A percentile compares a stretch with the other conserved stretches of the same genome.
Conservation (phyloP, 2,888 invertebrate species). For the Harpalus rubripes region DNA sequence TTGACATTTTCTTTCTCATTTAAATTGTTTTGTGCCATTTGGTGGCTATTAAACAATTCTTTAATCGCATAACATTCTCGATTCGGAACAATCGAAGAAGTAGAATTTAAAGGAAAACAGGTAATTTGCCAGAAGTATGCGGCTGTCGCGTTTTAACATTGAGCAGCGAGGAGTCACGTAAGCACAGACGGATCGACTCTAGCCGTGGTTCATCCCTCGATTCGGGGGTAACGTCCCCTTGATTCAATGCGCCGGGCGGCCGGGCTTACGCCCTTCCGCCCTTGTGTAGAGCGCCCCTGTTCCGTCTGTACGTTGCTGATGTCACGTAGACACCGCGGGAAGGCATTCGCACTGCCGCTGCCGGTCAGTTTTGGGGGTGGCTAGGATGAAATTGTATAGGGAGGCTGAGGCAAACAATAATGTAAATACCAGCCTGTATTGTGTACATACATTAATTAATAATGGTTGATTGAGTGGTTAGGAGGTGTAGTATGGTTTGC, state of each 20-base stretch:
- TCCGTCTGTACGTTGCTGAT: constrained; percentile 13
- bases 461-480: no score
- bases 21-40: no score
- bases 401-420: not conserved
- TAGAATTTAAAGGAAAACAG: not conserved
- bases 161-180: constrained; percentile 23
- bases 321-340: constrained; percentile 32
- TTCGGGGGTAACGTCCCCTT: constrained; percentile 56
- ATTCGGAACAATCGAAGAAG: not conserved
- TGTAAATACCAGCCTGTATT: not conserved
- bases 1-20: no score
- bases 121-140: constrained; percentile 11
- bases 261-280: not conserved
- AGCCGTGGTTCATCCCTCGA: constrained; percentile 44
- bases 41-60: no score
- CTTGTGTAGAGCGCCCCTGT: not conserved
- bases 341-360: constrained; percentile 11
- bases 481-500: no score
- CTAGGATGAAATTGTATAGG: not conserved
- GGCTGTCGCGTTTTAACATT: not conserved
- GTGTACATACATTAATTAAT: not conserved
- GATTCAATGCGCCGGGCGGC: constrained; percentile 36
- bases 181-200: constrained; percentile 51
- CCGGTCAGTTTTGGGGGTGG: not conserved
- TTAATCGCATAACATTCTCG: no score